These are phyloP conservation scores for Oreonectes daqikongensis DNA, from an alignment of 2,797 vertebrate species.

Conservation along the genomic window DNA sequence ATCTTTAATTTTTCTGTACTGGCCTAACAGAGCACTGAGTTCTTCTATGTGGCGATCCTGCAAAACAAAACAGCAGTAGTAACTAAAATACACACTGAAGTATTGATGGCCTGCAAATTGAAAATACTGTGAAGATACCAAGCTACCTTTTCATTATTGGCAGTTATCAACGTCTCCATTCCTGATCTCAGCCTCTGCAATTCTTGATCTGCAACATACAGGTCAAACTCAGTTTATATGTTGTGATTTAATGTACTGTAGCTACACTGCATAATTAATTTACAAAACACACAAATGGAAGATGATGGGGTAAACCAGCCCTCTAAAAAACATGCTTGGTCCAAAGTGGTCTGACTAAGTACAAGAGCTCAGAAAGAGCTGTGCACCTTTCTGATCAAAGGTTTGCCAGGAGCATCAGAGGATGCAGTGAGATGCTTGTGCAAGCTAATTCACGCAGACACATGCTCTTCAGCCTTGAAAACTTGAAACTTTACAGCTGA, in stretches of 20 bases:
- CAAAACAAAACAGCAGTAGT: neutral
- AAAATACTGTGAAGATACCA: neutral
- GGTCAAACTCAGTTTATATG: neutral
- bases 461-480: conserved; percentile 12
- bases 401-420: conserved; percentile 1
- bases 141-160: conserved; percentile 93
- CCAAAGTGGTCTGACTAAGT: neutral
- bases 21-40: conserved; percentile 81
- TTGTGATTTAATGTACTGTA: neutral
- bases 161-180: conserved; percentile 89
- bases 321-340: neutral
- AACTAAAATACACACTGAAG: neutral
- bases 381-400: neutral
- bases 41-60: conserved; percentile 96
- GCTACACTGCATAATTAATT: no score
- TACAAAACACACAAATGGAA: neutral
- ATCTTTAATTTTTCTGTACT: conserved; percentile 89
- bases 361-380: neutral
- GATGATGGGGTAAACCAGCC: neutral
- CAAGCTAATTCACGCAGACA: conserved; percentile 9
- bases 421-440: neutral
- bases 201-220: conserved; percentile 84
- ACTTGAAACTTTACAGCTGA: neutral
- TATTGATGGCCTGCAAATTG: neutral
- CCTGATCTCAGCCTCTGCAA: conserved; percentile 90